phyloP scores from a whole-genome alignment of 37 sponge, comb jelly and placozoan species.

The Agelas oroides region DNA sequence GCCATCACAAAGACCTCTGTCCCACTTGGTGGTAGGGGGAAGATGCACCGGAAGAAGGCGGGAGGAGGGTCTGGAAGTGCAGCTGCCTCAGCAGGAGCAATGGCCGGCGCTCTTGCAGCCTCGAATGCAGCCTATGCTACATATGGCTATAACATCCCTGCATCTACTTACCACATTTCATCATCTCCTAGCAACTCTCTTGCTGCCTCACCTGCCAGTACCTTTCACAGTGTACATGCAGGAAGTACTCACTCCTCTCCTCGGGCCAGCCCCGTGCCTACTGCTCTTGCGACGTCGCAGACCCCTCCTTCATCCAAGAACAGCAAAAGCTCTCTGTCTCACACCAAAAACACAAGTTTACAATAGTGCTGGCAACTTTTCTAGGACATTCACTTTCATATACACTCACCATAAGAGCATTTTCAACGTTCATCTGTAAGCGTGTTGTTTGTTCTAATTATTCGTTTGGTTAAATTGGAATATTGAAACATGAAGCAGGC shows the following conservation, averaged over 20 bases:
- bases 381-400: too few species aligned
- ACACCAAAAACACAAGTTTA: neutral
- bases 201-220: neutral
- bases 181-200: slow-evolving; percentile 14
- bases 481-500: too few species aligned
- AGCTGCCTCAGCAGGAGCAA: slow-evolving; percentile 81
- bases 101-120: slow-evolving; percentile 77
- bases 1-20: slow-evolving; percentile 11
- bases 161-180: slow-evolving; percentile 4
- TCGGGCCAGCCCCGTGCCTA: slow-evolving; percentile 46
- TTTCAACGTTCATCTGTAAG: too few species aligned
- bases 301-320: slow-evolving; percentile 19
- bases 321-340: neutral
- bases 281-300: slow-evolving; percentile 19
- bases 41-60: slow-evolving; percentile 48
- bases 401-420: too few species aligned
- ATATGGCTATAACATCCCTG: slow-evolving; percentile 27
- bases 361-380: neutral
- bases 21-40: slow-evolving; percentile 53
- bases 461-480: too few species aligned
- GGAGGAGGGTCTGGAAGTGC: slow-evolving; percentile 61
- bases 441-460: too few species aligned
- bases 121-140: slow-evolving; percentile 56
- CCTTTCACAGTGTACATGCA: neutral
- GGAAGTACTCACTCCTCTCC: slow-evolving; percentile 58